Evolutionary conservation across 2,113 vertebrate genomes (phyloP), one percentile per base, ranked within the genome.

Genomic region (Columbina picui): DNA sequence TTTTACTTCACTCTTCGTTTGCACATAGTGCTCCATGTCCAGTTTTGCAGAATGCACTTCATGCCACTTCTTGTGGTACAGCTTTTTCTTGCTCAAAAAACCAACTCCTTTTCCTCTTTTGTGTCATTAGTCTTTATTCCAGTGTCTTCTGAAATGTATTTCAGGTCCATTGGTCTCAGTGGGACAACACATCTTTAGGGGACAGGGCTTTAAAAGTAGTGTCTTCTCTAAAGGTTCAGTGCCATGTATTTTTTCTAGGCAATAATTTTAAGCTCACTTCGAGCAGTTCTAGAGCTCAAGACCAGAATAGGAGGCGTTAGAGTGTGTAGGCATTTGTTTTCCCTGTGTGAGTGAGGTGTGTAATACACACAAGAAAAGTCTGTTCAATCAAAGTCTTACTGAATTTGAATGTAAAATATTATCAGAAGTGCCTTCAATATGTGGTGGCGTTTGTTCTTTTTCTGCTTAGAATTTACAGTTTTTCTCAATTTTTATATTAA

Each of bases 241-340:
- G 1, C 26, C 16, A 19, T 65, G 38, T 67, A 5, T 73, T 93
- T 91, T 79, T 18, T 57, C 61, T 82, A 93, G 74, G n/a, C 39
- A 79, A 3, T 73, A 36, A 73, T 85, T 80, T 69, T 21, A 69
- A 91, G 41, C 30, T 83, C 45, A 14, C 30, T 50, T 90, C 34
- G 22, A 21, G 45, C 36, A 76, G 14, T 41, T 94, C 9, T 26
- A 6, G 53, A 85, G 82, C 78, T 79, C 17, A 14, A 38, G 74
- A 55, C 61, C 65, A 73, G 68, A 32, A 70, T 30, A 53, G 70
- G 67, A 91, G 61, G 34, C 73, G 74, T 80, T 41, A 20, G 63
- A 34, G 32, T 27, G 34, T 53, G 89, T 92, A 83, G 87, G 84
- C 77, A 32, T 82, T 94, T 93, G 75, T 89, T 96, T 95, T 89